Percentiles rank a stretch among this genome's conserved stretches.
phyloP scores from a whole-genome alignment of 2,888 invertebrate genomes.

The Chouioia cunea region DNA sequence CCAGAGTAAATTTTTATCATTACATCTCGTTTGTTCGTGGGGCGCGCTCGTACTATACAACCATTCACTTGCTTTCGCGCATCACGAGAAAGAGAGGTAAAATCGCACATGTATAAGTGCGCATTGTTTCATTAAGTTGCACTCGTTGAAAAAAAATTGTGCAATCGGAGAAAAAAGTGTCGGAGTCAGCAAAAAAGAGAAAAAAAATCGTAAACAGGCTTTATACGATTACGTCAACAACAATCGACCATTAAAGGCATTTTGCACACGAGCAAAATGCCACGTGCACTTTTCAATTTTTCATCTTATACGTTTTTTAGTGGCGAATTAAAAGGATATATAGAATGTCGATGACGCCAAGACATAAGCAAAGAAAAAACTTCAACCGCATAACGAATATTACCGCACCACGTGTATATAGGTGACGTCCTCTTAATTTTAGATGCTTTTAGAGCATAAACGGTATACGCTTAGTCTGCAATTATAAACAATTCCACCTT shows the following conservation, averaged over 20 bases:
- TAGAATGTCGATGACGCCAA: constrained; percentile 12
- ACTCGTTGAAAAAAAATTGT: constrained; percentile 4
- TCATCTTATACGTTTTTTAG: constrained; percentile 1
- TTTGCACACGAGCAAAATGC: neutral
- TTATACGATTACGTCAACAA: constrained; percentile 15
- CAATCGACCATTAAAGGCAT: constrained; percentile 30
- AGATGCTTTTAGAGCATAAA: neutral
- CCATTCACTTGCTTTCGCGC: too few relatives aligned
- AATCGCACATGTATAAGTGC: too few relatives aligned
- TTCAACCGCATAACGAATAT: constrained; percentile 9
- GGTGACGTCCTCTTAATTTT: constrained; percentile 13
- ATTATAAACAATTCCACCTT: constrained; percentile 18
- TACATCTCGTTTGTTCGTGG: too few relatives aligned
- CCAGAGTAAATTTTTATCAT: too few relatives aligned
- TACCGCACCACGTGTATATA: neutral
- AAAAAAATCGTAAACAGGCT: constrained; percentile 38
- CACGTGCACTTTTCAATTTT: constrained; percentile 8
- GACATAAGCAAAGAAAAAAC: constrained; percentile 1
- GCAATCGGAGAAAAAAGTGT: constrained; percentile 19
- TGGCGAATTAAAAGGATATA: constrained; percentile 7
- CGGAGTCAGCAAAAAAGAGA: neutral
- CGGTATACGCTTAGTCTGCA: too few relatives aligned
- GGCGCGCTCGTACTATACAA: too few relatives aligned
- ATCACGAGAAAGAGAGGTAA: too few relatives aligned
- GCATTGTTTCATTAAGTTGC: too few relatives aligned